Conservation (phyloP, 1,140 invertebrate genomes). For the Bombus sylvicola region DNA sequence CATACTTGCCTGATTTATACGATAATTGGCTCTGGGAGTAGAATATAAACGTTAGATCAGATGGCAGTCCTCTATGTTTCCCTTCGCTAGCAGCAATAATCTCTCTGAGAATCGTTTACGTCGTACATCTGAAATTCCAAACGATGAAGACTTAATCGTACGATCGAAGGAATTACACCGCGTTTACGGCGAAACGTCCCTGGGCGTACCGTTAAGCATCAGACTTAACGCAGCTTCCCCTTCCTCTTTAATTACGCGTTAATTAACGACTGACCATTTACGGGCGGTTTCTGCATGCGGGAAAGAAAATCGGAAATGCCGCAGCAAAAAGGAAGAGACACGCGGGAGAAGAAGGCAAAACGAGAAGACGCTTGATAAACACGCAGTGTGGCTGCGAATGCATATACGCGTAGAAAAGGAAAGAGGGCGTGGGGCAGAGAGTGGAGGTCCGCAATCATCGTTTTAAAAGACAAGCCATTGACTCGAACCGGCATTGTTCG, state of each 20-base stretch:
- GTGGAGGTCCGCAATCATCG: slow-evolving; percentile 55
- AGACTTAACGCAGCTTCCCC: neutral
- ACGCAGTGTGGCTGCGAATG: neutral
- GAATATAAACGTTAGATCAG: neutral
- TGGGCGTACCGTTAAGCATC: slow-evolving; percentile 6
- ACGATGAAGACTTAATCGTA: neutral
- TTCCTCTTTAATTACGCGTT: slow-evolving; percentile 38
- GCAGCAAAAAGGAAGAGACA: neutral
- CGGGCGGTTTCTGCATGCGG: neutral
- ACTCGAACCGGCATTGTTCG: slow-evolving; percentile 69
- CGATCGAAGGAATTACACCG: neutral
- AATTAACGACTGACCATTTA: slow-evolving; percentile 62
- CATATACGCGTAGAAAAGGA: neutral
- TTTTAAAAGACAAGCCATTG: slow-evolving; percentile 71
- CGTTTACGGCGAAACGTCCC: neutral
- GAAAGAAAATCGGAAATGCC: slow-evolving; percentile 41
- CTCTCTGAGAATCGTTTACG: neutral
- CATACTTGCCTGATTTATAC: neutral
- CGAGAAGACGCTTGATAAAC: slow-evolving; percentile 46
- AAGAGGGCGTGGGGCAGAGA: neutral
- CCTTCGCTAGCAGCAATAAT: neutral
- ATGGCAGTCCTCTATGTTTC: neutral
- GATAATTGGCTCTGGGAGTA: neutral
- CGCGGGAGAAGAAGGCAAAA: neutral
- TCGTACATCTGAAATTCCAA: neutral